Evolutionary conservation across 2,888 invertebrate species (phyloP), one percentile per base, ranked within the genome.

Genomic region (Cheilosia vulpina): DNA sequence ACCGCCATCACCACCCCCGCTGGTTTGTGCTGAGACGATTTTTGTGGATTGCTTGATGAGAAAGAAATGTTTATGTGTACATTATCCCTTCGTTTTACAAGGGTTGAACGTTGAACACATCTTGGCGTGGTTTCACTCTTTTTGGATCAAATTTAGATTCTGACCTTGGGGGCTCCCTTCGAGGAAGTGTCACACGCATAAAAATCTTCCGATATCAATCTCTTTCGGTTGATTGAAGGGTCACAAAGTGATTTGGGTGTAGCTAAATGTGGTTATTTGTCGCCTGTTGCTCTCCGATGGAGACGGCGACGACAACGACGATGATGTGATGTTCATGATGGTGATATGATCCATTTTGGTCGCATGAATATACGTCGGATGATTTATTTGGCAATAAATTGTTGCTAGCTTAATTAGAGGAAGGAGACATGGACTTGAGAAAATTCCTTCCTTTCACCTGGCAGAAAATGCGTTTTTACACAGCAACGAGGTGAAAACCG

Each of bases 41-140:
- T 69, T 69, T 82, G 57, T 65, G 69, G 65, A 79, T 79, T 79
- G 75, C 80, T 38, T 71, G 80, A 75, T 79, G 75, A 68, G 75
- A 75, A 84, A 79, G 84, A 80, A 80, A 84, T 84, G 84, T 84
- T 84, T 84, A 84, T 84, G 84, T 84, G 84, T 79, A 84, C 84
- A 80, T 84, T 84, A 84, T 84, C 84, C 84, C 75, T 80, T 79
- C 58, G 50, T 47, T 79, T 79, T 84, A 80, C 84, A 84, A 84
- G 84, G 84, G 84, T 84, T 84, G 75, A 76, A 80, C 65, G 84
- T 84, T 84, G 75, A 76, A 80, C 69, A 80, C 63, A 71, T 84
- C 38, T 75, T 57, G 43, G 66, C 45, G n/a, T n/a, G 69, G 11
- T 55, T n/a, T 57, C 55, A 41, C 17, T 13, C 38, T 38, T 38